Evolutionary conservation across 2,797 vertebrate species (phyloP).

Genomic region (Vespertilio murinus): DNA sequence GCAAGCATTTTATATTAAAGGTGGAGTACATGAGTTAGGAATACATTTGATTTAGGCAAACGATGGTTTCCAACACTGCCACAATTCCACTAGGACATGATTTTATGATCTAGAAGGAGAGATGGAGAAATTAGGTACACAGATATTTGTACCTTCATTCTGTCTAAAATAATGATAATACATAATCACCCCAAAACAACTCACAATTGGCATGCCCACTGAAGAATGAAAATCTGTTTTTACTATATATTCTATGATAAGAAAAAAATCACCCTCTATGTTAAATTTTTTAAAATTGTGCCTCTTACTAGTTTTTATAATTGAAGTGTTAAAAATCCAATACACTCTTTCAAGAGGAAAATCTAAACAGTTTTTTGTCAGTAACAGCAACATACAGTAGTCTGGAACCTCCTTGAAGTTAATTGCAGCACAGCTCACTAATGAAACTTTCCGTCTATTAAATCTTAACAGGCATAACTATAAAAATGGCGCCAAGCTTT

Average conservation of each 20-base stretch:
- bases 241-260: slow-evolving; percentile 56
- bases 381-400: slow-evolving; percentile 82
- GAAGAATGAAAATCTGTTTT: slow-evolving; percentile 45
- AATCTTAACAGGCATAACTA: slow-evolving; percentile 88
- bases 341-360: slow-evolving; percentile 82
- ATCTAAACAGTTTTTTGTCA: slow-evolving; percentile 82
- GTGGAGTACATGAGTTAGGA: not conserved
- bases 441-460: slow-evolving; percentile 90
- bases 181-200: not conserved
- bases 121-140: slow-evolving; percentile 1
- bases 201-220: not conserved
- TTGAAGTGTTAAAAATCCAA: slow-evolving; percentile 79
- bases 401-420: slow-evolving; percentile 87
- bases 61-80: not conserved
- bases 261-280: slow-evolving; percentile 64
- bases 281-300: slow-evolving; percentile 62
- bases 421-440: slow-evolving; percentile 88
- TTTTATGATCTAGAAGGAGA: slow-evolving; percentile 34
- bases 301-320: slow-evolving; percentile 74
- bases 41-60: slow-evolving; percentile 36
- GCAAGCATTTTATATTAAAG: slow-evolving; percentile 33
- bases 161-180: slow-evolving; percentile 35
- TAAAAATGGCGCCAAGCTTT: slow-evolving; percentile 89
- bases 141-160: slow-evolving; percentile 64
- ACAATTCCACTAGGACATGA: not conserved